Conservation (phyloP, 2,113 vertebrate species). For the Neoarius graeffei region DNA sequence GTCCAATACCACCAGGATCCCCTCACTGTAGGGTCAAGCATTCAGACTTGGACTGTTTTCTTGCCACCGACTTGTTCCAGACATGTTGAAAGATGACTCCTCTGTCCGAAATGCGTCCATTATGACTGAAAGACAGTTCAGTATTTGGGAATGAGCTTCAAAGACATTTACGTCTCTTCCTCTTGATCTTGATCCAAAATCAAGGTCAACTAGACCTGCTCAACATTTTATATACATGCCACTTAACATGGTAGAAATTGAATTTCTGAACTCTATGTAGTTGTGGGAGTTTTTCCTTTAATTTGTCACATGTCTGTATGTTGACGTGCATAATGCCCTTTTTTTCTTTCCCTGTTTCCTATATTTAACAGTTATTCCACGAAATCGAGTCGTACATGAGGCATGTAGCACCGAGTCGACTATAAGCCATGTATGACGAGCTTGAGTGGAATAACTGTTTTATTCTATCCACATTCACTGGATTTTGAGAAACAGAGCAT, state of each 20-base stretch:
- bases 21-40: conserved; percentile 1
- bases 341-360: background rate
- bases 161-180: background rate
- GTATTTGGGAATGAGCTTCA: background rate
- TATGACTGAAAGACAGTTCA: background rate
- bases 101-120: background rate
- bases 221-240: background rate
- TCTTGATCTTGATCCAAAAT: background rate
- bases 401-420: too few species aligned
- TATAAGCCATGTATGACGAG: too few species aligned
- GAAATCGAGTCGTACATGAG: too few species aligned
- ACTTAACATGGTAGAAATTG: background rate
- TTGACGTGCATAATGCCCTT: too few species aligned
- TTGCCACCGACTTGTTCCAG: background rate
- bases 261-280: background rate
- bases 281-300: background rate
- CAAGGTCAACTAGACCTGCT: background rate
- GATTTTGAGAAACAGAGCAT: too few species aligned
- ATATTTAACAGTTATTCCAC: too few species aligned
- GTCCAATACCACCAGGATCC: background rate
- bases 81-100: conserved; percentile 10
- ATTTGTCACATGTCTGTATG: background rate
- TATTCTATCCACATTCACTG: too few species aligned
- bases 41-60: background rate
- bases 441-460: too few species aligned